Base-by-base conservation (phyloP, 2,797 vertebrate species). In the Darevskia nairensis region DNA sequence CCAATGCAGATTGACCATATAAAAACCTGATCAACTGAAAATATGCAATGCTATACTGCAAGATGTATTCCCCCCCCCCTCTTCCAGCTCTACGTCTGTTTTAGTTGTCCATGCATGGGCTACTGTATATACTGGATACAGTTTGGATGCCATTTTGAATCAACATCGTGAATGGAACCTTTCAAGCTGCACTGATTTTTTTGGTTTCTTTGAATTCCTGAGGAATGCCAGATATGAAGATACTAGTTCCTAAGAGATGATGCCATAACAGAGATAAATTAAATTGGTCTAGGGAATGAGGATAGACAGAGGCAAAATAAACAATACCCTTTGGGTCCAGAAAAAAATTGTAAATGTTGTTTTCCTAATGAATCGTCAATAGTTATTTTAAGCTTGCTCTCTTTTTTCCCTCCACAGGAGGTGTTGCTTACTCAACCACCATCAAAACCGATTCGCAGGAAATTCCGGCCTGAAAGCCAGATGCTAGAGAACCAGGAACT, bases 361-460 rank as follows among this genome's bases (percentile, higher is more conserved):
- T 79, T 35, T 69, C n/a, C 29, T 76, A 32, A 25, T 11, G 25
- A 19, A 50, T 68, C 8, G 69, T 41, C 44, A 69, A 81, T 83
- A 85, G 81, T 81, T 88, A 80, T 88, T 50, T 82, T 85, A 88
- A 89, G 0, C 0, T 41, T 84, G 83, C 81, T 89, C 35, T 86
- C 83, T 94, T 91, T 85, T 90, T 90, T 88, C 90, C 86, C 72
- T 86, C 88, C 82, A 44, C 95, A 99, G 98, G 98, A 99, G 81
- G 90, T 93, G 66, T 87, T 95, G 68, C 93, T 96, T 21, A 79
- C 94, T 95, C 98, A 98, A 71, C 97, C 97, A 0, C 98, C 98
- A 29, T 98, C 98, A 94, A 99, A 99, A 95, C 98, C 98, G 0
- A 90, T 98, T 76, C 98, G 98, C 84, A 97, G 98, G 95, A 99